Evolutionary conservation across 2,797 vertebrate genomes (phyloP), one percentile per base, ranked within the genome.

Genomic region (Ctenochaetus hawaiiensis): DNA sequence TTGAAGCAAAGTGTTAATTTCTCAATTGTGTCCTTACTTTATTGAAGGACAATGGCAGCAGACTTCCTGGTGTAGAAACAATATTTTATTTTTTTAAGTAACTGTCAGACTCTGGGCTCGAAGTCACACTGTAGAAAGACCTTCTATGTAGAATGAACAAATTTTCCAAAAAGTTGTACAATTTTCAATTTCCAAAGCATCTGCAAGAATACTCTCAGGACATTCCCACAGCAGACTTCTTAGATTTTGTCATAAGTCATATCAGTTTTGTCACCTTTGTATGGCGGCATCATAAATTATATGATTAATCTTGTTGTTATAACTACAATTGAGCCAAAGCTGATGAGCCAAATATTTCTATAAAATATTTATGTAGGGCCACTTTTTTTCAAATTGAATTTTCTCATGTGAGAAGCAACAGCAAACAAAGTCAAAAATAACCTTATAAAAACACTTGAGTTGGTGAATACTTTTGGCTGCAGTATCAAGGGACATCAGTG

Each of bases 21-120:
- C 60, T 81, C 72, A 78, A 12, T 72, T 30, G 30, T 72, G 83
- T 54, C 67, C 34, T 48, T 59, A 23, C 11, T 78, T 75, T 52
- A 65, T 73, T 23, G 77, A 80, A 77, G 63, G 16, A 67, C 52
- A 71, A 10, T 13, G 20, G 8, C 57, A 60, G 56, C 59, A 47
- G 18, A 39, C 44, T 77, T 47, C n/a, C 67, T 64, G 49, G 68
- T 77, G 65, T 53, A 79, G 43, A 54, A 16, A 48, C 22, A 59
- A 20, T 61, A 63, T 62, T 58, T 12, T 59, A 44, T 43, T 72
- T 61, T 64, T 43, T 57, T 54, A 58, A 44, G 7, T 13, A 64
- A 63, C 56, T 18, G 49, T 20, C 20, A 75, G 23, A 60, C 26
- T 58, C 3, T n/a, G 34, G 16, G 34, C 9, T 26, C 41, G 8